Base-by-base conservation (phyloP, 1,140 invertebrate species). In the Drosophila truncata region DNA sequence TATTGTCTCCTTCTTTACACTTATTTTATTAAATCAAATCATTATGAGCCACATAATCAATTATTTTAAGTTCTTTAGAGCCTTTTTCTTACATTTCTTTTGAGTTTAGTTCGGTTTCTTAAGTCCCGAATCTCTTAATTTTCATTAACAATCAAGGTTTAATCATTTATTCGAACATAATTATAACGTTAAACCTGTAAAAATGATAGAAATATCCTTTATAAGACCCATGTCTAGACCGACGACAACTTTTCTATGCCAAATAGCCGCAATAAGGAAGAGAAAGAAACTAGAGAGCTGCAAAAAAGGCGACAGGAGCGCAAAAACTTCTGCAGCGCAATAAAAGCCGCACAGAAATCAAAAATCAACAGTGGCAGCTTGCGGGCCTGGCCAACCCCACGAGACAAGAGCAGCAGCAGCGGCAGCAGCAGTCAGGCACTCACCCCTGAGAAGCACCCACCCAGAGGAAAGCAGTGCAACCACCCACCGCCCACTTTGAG, bases 291-390 rank as follows among this genome's bases (percentile, higher is more conserved):
- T n/a, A 41, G 54, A 33, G 44, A 47, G 29, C 47, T 16, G 49
- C 33, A 52, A 47, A 84, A 85, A 73, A 25, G 62, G 49, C 50
- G 57, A 61, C 44, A 54, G 59, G 37, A 44, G 49, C 42, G 63
- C 49, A 59, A 67, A 76, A 84, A 84, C 77, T 84, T 84, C 66
- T 35, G 59, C 63, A 66, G 67, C 69, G 78, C 61, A 62, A 80
- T 65, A 87, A 78, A 72, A 76, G 74, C 75, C 70, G 71, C 70
- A 82, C 80, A 72, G 76, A 87, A 86, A 86, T 86, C 83, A 86
- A 83, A 86, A 86, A 88, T 87, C 66, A 83, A 83, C 80, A 70
- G 66, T 82, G 60, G 44, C 63, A 87, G 76, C 76, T 72, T 72
- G 69, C 61, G 50, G 49, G 74, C 74, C 67, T 70, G 46, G 78